Percentiles rank a stretch among this genome's conserved stretches.
Evolutionary conservation across 2,113 vertebrate species (phyloP).

Genomic region (Pandion haliaetus): DNA sequence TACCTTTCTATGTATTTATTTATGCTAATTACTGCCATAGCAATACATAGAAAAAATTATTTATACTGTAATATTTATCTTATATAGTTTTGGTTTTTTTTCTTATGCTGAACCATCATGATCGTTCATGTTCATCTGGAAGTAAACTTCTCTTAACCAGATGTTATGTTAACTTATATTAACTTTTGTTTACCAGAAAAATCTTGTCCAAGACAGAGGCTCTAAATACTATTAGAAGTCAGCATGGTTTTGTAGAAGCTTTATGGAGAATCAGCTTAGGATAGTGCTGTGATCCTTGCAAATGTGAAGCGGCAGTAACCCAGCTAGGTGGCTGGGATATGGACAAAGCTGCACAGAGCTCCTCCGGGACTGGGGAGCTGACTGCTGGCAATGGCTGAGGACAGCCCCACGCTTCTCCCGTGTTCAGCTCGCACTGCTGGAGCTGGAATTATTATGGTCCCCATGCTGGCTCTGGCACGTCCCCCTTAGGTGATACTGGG

Average conservation of each 20-base stretch:
- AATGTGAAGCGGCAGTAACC: background rate
- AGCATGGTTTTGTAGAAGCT: background rate
- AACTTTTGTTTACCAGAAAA: background rate
- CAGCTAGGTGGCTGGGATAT: background rate
- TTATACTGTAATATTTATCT: background rate
- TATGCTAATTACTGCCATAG: background rate
- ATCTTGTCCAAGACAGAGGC: background rate
- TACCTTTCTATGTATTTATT: background rate
- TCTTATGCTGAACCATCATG: background rate
- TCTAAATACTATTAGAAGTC: background rate
- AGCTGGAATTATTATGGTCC: background rate
- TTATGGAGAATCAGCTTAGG: background rate
- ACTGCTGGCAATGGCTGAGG: background rate
- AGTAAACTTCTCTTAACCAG: background rate
- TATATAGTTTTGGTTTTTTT: background rate
- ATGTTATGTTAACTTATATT: background rate
- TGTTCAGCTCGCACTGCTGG: accelerated
- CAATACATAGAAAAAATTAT: background rate
- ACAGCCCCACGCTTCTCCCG: accelerated
- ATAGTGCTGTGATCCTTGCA: background rate
- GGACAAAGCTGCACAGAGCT: background rate
- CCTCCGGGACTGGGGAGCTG: accelerated
- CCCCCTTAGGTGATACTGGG: background rate
- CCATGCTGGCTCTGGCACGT: accelerated
- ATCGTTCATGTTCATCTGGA: background rate